Percentiles rank a stretch among this genome's conserved stretches.
These are phyloP conservation scores for Eretmodus cyanostictus DNA, from an alignment of 2,113 vertebrate genomes.

Conservation along the genomic window DNA sequence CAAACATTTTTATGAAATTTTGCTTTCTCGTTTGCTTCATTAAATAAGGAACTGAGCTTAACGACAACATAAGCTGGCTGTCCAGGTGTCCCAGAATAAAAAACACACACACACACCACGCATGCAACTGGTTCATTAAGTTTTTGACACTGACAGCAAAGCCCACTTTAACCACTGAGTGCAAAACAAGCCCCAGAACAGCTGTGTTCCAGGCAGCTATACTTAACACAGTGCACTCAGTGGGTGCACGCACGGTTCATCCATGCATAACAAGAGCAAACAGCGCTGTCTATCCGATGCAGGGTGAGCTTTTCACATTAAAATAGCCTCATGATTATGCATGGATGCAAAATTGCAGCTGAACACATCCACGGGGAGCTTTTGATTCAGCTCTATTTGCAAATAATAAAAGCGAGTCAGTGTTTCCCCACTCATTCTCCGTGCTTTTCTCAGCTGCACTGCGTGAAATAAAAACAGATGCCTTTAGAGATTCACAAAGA, in stretches of 20 bases:
- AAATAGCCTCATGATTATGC: slow-evolving; percentile 34
- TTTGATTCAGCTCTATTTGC: not conserved
- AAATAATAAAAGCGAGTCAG: not conserved
- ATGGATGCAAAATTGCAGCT: slow-evolving; percentile 3
- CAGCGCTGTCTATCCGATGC: not conserved
- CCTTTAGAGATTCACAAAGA: not conserved
- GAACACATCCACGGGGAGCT: not conserved
- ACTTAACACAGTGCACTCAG: not conserved
- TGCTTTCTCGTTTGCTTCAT: not conserved
- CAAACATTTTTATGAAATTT: not conserved
- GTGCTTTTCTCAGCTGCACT: not conserved
- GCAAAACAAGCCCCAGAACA: slow-evolving; percentile 13
- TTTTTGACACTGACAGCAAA: not conserved
- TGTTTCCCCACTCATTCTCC: not conserved
- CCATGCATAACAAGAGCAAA: slow-evolving; percentile 7
- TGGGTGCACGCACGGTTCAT: not conserved
- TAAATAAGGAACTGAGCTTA: not conserved
- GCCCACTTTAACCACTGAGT: not conserved
- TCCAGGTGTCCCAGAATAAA: not conserved
- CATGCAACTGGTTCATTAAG: slow-evolving; percentile 5
- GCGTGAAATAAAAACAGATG: not conserved
- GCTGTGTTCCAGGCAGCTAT: slow-evolving; percentile 12
- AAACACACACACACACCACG: not conserved
- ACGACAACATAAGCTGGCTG: not conserved
- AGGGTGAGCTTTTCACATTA: slow-evolving; percentile 20